Evolutionary conservation across 2,113 vertebrate genomes (phyloP).

Genomic region (Platycercus adscitus): DNA sequence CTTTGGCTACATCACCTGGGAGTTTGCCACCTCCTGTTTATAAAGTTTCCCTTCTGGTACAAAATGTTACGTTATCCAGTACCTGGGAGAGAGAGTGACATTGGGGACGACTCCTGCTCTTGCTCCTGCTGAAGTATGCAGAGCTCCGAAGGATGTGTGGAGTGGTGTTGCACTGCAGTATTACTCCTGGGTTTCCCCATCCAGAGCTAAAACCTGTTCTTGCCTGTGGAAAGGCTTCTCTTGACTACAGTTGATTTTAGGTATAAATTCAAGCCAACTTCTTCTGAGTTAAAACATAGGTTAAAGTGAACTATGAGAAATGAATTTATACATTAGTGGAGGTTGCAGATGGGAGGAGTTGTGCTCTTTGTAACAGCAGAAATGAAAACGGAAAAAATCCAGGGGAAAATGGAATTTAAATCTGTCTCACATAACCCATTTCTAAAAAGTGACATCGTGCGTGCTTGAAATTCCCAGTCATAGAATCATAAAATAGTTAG

Average conservation of each 20-base stretch:
- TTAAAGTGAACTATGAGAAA: neutral
- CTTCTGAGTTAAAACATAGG: neutral
- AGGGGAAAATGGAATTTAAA: neutral
- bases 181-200: neutral
- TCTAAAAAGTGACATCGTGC: neutral
- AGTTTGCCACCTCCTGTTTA: fast-evolving
- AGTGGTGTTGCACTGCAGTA: neutral
- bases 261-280: neutral
- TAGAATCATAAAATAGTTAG: neutral
- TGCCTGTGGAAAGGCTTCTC: neutral
- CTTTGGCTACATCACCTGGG: fast-evolving
- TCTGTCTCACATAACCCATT: fast-evolving
- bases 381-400: neutral
- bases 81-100: neutral
- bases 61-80: neutral
- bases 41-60: neutral
- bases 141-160: neutral
- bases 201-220: fast-evolving
- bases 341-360: neutral
- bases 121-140: fast-evolving
- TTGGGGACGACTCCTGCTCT: fast-evolving
- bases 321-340: neutral
- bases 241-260: neutral
- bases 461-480: neutral
- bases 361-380: neutral